Conservation (phyloP, 2,888 invertebrate genomes). For the Theristus sp. region DNA sequence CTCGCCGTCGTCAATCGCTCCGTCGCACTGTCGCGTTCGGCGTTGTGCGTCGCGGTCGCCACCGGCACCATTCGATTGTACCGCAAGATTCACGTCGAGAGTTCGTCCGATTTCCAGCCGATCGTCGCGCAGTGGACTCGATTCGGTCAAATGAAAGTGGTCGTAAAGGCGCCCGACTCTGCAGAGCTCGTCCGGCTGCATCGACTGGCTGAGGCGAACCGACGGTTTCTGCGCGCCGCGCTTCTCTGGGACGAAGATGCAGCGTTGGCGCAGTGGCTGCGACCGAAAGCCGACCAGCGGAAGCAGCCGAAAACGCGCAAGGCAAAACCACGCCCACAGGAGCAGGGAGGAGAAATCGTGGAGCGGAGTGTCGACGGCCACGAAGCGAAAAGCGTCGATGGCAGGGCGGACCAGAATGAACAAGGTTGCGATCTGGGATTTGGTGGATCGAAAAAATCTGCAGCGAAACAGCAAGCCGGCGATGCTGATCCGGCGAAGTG, state of each 20-base stretch:
- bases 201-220: background rate
- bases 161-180: background rate
- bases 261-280: background rate
- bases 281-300: background rate
- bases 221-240: too few relatives aligned
- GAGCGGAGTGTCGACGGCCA: background rate
- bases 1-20: background rate
- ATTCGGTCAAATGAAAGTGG: conserved; percentile 3
- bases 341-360: background rate
- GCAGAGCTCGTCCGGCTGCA: background rate
- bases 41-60: background rate
- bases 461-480: background rate
- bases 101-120: background rate
- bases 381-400: background rate
- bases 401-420: too few relatives aligned
- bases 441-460: too few relatives aligned
- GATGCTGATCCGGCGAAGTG: background rate
- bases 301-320: background rate
- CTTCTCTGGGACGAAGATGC: background rate
- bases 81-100: background rate
- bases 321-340: background rate
- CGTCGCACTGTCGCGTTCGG: background rate
- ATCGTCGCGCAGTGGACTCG: background rate
- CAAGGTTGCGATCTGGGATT: too few relatives aligned
- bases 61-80: background rate